These are phyloP conservation scores for Microdon myrmicae DNA, from an alignment of 2,888 invertebrate species.

Conservation along the genomic window DNA sequence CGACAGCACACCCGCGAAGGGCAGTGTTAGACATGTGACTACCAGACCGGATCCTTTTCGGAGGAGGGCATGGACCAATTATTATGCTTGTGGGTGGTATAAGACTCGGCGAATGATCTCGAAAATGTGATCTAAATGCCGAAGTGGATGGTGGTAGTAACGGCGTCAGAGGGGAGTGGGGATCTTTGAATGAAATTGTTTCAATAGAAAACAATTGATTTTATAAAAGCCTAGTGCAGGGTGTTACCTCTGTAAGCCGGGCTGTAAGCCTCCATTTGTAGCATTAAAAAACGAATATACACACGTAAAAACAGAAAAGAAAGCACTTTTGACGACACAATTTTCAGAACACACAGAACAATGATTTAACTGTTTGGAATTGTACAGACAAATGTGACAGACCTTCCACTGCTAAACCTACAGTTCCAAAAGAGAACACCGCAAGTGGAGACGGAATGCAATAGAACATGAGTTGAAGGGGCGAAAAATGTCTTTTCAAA, in stretches of 20 bases:
- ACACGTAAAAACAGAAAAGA: not conserved
- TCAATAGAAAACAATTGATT: not conserved
- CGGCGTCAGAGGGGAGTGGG: slow-evolving; percentile 39
- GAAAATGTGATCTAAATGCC: slow-evolving; percentile 20
- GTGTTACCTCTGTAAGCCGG: slow-evolving; percentile 43
- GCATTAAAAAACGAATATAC: not conserved
- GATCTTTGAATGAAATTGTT: slow-evolving; percentile 12
- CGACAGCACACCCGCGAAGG: slow-evolving; percentile 3
- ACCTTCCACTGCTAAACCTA: too few relatives aligned
- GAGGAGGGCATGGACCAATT: slow-evolving; percentile 20
- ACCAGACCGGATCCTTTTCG: slow-evolving; percentile 9
- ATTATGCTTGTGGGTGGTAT: slow-evolving; percentile 24
- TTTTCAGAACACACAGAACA: too few relatives aligned
- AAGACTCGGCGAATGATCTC: slow-evolving; percentile 38
- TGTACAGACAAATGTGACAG: too few relatives aligned
- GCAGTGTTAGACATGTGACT: not conserved
- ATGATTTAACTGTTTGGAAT: too few relatives aligned
- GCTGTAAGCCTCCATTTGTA: slow-evolving; percentile 33
- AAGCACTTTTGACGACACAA: too few relatives aligned
- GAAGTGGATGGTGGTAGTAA: slow-evolving; percentile 22
- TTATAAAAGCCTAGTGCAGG: not conserved
- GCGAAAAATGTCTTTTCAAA: too few relatives aligned
- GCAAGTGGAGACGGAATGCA: too few relatives aligned
- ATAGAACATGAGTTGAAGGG: too few relatives aligned
- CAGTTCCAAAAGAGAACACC: too few relatives aligned